phyloP scores from a whole-genome alignment of 2,113 vertebrate species.

The Trinectes maculatus region DNA sequence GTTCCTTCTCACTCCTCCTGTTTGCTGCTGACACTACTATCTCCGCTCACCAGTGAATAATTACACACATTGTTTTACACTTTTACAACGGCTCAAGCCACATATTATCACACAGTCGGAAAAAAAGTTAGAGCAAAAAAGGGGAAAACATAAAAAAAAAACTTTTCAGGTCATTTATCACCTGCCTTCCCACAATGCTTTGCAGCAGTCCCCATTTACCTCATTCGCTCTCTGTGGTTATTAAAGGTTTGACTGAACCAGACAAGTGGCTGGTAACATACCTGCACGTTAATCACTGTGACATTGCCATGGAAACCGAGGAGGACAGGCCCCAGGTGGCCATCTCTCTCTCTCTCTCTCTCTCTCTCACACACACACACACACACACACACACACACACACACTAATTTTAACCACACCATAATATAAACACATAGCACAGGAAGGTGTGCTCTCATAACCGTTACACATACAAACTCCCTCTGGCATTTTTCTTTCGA shows the following conservation, averaged over 20 bases:
- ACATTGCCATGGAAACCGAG: slow-evolving; percentile 56
- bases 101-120: slow-evolving; percentile 24
- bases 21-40: slow-evolving; percentile 17
- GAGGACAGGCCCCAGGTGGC: slow-evolving; percentile 71
- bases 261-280: slow-evolving; percentile 54
- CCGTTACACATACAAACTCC: neutral
- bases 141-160: slow-evolving; percentile 19
- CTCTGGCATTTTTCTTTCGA: too few species aligned
- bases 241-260: slow-evolving; percentile 37
- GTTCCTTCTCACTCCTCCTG: slow-evolving; percentile 35
- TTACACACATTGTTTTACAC: slow-evolving; percentile 10
- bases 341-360: slow-evolving; percentile 12
- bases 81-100: neutral
- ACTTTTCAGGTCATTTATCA: slow-evolving; percentile 62
- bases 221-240: slow-evolving; percentile 45
- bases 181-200: slow-evolving; percentile 47
- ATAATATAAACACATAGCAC: slow-evolving; percentile 26
- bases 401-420: slow-evolving; percentile 54
- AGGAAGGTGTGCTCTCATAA: neutral
- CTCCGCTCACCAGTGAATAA: slow-evolving; percentile 34
- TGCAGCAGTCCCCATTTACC: slow-evolving; percentile 44
- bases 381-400: slow-evolving; percentile 7
- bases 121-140: slow-evolving; percentile 48
- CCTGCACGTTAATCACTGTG: slow-evolving; percentile 67
- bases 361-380: slow-evolving; percentile 7